A percentile compares a stretch with the other conserved stretches of the same genome.
These are phyloP conservation scores for Taeniopygia guttata DNA, from an alignment of 2,797 vertebrate species.

Conservation along the genomic window DNA sequence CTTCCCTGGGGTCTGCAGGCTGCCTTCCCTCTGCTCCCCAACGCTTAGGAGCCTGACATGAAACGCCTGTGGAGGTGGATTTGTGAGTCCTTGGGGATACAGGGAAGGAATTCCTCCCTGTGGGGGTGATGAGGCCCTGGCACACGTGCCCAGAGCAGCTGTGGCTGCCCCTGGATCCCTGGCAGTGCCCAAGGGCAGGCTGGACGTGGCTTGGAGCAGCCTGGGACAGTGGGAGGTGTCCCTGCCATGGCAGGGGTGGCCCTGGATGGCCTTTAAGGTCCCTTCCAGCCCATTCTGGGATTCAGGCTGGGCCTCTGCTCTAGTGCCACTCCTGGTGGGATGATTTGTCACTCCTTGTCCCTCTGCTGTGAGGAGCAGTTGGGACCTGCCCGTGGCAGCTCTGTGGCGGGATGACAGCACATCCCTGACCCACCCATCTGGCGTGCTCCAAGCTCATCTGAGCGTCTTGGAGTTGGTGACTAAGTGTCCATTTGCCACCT, in stretches of 20 bases:
- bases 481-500: not conserved
- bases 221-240: not conserved
- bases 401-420: not conserved
- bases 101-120: not conserved
- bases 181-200: fast-evolving
- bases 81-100: not conserved
- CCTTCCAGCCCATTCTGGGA: not conserved
- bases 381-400: not conserved
- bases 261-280: not conserved
- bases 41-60: not conserved
- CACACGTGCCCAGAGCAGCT: not conserved
- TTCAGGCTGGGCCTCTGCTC: not conserved
- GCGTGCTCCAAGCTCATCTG: not conserved
- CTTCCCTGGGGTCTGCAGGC: not conserved
- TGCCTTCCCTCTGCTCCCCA: not conserved
- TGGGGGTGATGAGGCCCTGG: fast-evolving
- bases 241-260: not conserved
- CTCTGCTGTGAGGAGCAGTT: not conserved
- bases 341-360: not conserved
- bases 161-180: not conserved
- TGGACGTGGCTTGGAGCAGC: fast-evolving
- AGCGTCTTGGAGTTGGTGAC: not conserved
- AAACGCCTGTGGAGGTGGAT: not conserved
- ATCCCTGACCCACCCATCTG: not conserved
- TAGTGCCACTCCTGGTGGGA: not conserved